Percentiles rank a stretch among this genome's conserved stretches.
Conservation (phyloP, 2,888 invertebrate genomes). For the Seladonia tumulorum region DNA sequence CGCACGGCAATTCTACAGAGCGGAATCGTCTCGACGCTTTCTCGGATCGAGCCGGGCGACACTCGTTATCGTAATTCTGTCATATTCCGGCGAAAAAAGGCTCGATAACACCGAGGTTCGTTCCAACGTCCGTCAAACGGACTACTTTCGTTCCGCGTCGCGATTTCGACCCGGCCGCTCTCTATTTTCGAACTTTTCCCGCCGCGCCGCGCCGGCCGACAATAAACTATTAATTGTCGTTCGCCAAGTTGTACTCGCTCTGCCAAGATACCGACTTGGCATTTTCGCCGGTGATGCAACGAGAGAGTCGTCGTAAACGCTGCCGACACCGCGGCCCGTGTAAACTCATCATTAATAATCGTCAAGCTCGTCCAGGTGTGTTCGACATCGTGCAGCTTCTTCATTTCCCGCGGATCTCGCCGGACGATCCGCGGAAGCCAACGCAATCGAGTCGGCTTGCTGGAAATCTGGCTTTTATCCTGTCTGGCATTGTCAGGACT, state of each 20-base stretch:
- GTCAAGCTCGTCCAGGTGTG: constrained; percentile 47
- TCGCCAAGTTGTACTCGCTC: background rate
- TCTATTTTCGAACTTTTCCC: background rate
- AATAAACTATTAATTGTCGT: constrained; percentile 40
- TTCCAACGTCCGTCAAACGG: constrained; percentile 35
- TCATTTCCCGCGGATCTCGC: constrained; percentile 3
- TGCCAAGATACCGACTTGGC: constrained; percentile 18
- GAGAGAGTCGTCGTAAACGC: constrained; percentile 44
- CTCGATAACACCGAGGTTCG: constrained; percentile 30
- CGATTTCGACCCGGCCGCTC: background rate
- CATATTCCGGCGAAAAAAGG: constrained; percentile 36
- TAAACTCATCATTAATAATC: constrained; percentile 71
- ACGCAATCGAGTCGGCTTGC: background rate
- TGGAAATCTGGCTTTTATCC: background rate
- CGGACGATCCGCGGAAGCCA: background rate
- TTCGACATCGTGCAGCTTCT: constrained; percentile 32
- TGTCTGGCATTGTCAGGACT: background rate
- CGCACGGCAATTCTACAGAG: background rate
- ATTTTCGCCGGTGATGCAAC: constrained; percentile 63
- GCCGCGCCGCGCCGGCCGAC: background rate
- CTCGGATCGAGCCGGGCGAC: constrained; percentile 27
- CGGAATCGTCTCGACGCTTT: constrained; percentile 48
- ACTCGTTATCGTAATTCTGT: constrained; percentile 51
- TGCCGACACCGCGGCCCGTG: constrained; percentile 59
- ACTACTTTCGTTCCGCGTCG: constrained; percentile 16